Conservation (phyloP, 2,797 vertebrate genomes). For the Sylvia borin region DNA sequence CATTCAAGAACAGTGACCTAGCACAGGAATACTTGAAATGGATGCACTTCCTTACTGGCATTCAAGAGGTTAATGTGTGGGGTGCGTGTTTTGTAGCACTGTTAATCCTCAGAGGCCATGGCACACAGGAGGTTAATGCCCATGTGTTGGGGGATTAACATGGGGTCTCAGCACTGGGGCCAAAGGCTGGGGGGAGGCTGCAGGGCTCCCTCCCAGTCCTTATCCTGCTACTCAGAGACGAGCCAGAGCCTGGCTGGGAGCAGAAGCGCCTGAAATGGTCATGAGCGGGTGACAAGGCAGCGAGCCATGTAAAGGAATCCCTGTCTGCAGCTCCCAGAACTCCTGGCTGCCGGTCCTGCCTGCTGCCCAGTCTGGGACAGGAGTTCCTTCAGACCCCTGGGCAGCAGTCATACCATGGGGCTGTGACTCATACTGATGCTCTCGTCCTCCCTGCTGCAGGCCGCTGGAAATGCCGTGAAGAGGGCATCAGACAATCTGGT, state of each 20-base stretch:
- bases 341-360: background rate
- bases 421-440: background rate
- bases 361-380: background rate
- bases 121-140: background rate
- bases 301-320: slow-evolving; percentile 26
- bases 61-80: background rate
- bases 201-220: background rate
- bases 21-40: background rate
- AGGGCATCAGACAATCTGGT: slow-evolving; percentile 95
- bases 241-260: background rate
- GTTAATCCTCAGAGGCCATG: background rate
- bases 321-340: background rate
- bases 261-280: slow-evolving; percentile 60
- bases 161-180: background rate
- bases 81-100: background rate
- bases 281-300: slow-evolving; percentile 26
- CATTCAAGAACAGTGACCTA: background rate
- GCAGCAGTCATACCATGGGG: fast-evolving
- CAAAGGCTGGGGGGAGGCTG: background rate
- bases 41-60: background rate
- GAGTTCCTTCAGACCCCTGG: background rate
- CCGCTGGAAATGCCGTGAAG: slow-evolving; percentile 94
- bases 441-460: slow-evolving; percentile 68
- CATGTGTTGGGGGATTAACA: fast-evolving
- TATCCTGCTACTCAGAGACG: background rate